Percentiles rank a stretch among this genome's conserved stretches.
Conservation (phyloP, 2,113 vertebrate genomes). For the Seriola rivoliana region DNA sequence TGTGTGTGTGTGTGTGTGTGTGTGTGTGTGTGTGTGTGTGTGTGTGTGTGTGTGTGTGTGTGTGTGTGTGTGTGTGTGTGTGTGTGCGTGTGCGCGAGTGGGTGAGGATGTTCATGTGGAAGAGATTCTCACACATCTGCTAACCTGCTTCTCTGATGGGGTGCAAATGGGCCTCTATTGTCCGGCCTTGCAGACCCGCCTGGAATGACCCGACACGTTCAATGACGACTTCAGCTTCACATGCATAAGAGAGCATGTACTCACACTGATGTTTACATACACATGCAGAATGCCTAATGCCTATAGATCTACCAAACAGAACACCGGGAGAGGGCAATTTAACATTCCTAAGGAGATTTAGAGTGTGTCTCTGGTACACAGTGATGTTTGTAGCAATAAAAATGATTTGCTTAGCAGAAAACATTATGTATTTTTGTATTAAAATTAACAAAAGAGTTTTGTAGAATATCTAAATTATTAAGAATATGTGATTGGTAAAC, state of each 20-base stretch:
- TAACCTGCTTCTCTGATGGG: conserved; percentile 71
- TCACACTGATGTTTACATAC: conserved; percentile 37
- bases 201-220: conserved; percentile 54
- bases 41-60: conserved; percentile 22
- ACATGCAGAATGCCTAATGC: conserved; percentile 13
- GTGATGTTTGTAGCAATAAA: background rate
- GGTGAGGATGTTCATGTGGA: conserved; percentile 46
- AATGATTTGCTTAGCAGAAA: background rate
- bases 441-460: background rate
- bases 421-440: background rate
- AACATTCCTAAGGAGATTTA: background rate
- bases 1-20: conserved; percentile 35
- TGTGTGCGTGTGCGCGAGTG: conserved; percentile 6
- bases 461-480: background rate
- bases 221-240: conserved; percentile 27
- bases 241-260: conserved; percentile 33
- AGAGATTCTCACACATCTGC: conserved; percentile 78
- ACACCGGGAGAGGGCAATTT: background rate
- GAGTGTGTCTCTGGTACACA: too few species aligned
- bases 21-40: conserved; percentile 4
- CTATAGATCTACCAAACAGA: background rate
- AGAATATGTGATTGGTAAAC: background rate
- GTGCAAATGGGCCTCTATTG: conserved; percentile 72
- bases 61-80: conserved; percentile 4
- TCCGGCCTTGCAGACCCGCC: conserved; percentile 32